Evolutionary conservation across 2,113 vertebrate genomes (phyloP).

Genomic region (Phalacrocorax brasilianus): DNA sequence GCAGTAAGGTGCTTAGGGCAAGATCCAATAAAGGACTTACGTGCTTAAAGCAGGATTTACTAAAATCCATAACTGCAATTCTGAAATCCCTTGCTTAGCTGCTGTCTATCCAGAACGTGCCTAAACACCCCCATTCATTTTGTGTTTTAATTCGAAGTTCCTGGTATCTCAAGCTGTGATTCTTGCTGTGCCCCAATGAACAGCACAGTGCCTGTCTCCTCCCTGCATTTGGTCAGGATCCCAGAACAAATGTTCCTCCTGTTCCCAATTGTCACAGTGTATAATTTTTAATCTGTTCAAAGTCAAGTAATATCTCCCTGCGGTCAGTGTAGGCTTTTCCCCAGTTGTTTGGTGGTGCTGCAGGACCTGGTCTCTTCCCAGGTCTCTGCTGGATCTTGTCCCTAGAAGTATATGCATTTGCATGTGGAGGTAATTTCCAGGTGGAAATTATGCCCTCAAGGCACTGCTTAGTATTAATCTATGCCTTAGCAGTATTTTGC

Average conservation of each 20-base stretch:
- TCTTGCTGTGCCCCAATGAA: neutral
- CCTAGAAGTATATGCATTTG: neutral
- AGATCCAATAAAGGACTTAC: slow-evolving; percentile 48
- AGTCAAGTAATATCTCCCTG: neutral
- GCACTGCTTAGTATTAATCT: neutral
- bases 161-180: neutral
- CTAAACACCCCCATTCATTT: neutral
- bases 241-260: neutral
- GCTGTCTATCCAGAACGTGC: neutral
- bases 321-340: neutral
- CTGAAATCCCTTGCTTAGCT: slow-evolving; percentile 24
- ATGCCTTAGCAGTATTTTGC: neutral
- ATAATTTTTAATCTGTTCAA: neutral
- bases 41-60: slow-evolving; percentile 37
- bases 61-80: slow-evolving; percentile 14
- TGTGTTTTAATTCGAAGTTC: neutral
- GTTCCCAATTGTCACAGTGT: neutral
- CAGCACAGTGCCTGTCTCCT: neutral
- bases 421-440: neutral
- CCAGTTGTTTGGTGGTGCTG: neutral
- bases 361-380: neutral
- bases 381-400: neutral
- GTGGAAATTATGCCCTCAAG: neutral
- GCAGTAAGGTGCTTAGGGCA: neutral
- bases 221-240: neutral